Conservation (phyloP, 1,140 invertebrate species). For the Tetramorium alpestre region DNA sequence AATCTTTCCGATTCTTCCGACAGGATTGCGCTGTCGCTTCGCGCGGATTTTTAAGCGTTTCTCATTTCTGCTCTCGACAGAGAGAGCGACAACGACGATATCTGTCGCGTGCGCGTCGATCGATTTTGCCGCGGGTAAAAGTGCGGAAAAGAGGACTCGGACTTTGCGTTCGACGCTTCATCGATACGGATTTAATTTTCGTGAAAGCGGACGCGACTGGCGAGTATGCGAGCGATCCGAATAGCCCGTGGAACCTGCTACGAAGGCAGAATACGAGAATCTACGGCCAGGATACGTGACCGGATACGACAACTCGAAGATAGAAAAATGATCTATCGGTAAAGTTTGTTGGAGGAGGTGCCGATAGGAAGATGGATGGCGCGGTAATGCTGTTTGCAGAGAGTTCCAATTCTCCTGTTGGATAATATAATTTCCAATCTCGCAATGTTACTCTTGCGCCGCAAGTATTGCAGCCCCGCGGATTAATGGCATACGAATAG, state of each 20-base stretch:
- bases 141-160: conserved; percentile 37
- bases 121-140: conserved; percentile 68
- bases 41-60: conserved; percentile 68
- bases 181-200: conserved; percentile 77
- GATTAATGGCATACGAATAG: conserved; percentile 52
- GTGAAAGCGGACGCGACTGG: conserved; percentile 65
- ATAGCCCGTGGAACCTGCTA: conserved; percentile 22
- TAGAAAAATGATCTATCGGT: conserved; percentile 63
- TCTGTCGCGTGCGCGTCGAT: conserved; percentile 10
- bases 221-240: conserved; percentile 35
- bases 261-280: conserved; percentile 21
- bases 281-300: conserved; percentile 48
- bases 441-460: conserved; percentile 33
- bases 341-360: conserved; percentile 53
- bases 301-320: conserved; percentile 57
- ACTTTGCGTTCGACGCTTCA: conserved; percentile 63
- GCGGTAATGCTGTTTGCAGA: conserved; percentile 59
- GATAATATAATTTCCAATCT: conserved; percentile 61
- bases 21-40: conserved; percentile 65
- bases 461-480: conserved; percentile 52
- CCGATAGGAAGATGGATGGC: conserved; percentile 71
- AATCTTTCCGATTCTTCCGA: conserved; percentile 63
- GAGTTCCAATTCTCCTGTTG: conserved; percentile 53
- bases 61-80: conserved; percentile 67
- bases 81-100: conserved; percentile 58